These are phyloP conservation scores for Drosophila crucigera DNA, from an alignment of 2,888 invertebrate species.

Conservation along the genomic window DNA sequence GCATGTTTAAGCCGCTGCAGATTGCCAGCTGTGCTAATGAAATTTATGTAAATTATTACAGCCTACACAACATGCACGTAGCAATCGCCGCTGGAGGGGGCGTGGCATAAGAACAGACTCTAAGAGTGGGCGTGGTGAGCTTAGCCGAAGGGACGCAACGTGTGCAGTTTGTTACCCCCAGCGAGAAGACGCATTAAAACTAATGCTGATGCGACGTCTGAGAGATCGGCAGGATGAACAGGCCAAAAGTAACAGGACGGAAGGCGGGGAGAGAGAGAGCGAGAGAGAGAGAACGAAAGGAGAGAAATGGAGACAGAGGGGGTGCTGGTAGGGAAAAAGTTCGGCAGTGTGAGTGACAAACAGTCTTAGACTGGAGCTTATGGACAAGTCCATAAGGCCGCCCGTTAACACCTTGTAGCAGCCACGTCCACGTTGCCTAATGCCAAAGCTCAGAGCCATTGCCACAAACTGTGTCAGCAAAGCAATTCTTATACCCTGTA, in stretches of 20 bases:
- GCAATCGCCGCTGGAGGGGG: constrained; percentile 39
- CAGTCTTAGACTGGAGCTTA: constrained; percentile 77
- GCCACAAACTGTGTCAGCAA: constrained; percentile 80
- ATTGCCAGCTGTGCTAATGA: constrained; percentile 72
- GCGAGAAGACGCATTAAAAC: constrained; percentile 74
- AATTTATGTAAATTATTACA: constrained; percentile 79
- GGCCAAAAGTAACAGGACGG: not conserved
- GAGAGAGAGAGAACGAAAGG: no score
- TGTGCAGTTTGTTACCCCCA: constrained; percentile 73
- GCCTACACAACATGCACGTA: constrained; percentile 32
- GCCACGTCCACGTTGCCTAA: constrained; percentile 78
- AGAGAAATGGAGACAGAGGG: not conserved
- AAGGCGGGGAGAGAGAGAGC: not conserved
- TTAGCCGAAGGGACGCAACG: constrained; percentile 2
- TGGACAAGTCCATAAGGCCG: constrained; percentile 80
- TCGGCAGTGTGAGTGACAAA: constrained; percentile 53
- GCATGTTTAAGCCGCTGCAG: constrained; percentile 40
- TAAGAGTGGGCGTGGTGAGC: not conserved
- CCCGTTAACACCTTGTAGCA: constrained; percentile 80
- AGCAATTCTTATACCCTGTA: constrained; percentile 70
- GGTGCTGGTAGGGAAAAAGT: not conserved
- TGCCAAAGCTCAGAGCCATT: constrained; percentile 81
- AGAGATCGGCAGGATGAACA: constrained; percentile 28
- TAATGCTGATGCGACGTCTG: constrained; percentile 77
- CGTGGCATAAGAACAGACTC: not conserved